Evolutionary conservation across 2,888 invertebrate species (phyloP), one percentile per base, ranked within the genome.

Genomic region (Eristalis arbustorum): DNA sequence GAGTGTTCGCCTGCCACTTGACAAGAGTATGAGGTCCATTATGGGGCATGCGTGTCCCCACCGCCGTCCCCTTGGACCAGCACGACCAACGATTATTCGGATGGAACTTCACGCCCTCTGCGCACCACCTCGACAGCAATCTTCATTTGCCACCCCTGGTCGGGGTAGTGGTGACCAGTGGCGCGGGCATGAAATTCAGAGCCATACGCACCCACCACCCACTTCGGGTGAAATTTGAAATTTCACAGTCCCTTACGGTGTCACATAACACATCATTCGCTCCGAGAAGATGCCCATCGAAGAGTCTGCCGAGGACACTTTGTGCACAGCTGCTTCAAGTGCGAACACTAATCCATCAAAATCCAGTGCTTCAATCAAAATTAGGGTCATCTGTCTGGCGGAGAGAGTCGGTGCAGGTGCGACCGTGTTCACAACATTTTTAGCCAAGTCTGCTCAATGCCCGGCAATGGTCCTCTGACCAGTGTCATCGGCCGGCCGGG

Each of bases 351-450:
- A 87, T 87, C 87, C 78, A 83, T 83, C 87, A 87, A 87, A 87
- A 87, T 87, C 83, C 83, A 34, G 74, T 22, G 59, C 78, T 82
- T 87, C 87, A 87, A 83, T 87, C 87, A 87, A 83, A 87, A 87
- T 83, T 87, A 83, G 69, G 83, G 77, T 79, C 75, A 49, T 61
- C 42, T 61, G 34, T 75, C 64, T 28, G 68, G 71, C 42, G 25
- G 69, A 42, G 69, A 42, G 37, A 64, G 74, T 72, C 77, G 81
- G 31, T 31, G 81, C 85, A 85, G 85, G 85, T 85, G 85, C 81
- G 76, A 81, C 71, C 73, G 77, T 77, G 77, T 81, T 81, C 56
- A 25, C 72, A 64, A 77, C 56, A 77, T 76, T 85, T 81, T 85
- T 69, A 64, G 71, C 71, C 69, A 64, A 61, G 59, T 49, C 31